These are phyloP conservation scores for Leptinotarsa juncta DNA, from an alignment of 2,888 invertebrate genomes.

Conservation along the genomic window DNA sequence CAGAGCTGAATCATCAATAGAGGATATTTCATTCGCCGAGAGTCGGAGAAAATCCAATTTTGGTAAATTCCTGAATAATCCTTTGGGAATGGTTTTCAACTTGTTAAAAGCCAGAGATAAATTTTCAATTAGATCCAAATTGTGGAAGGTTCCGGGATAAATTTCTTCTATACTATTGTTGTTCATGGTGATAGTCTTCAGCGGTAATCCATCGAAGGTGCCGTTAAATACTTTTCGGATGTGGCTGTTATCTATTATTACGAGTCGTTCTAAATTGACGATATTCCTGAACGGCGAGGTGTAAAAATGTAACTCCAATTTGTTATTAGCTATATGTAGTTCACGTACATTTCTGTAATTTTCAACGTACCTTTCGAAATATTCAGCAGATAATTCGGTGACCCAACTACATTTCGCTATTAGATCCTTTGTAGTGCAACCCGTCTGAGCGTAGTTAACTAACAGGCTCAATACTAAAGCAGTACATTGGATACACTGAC, in stretches of 20 bases:
- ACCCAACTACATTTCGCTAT: background rate
- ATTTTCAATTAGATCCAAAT: constrained; percentile 31
- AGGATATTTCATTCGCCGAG: constrained; percentile 38
- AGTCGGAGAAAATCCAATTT: constrained; percentile 27
- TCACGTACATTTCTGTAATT: background rate
- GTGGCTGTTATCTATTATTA: background rate
- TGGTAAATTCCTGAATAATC: constrained; percentile 36
- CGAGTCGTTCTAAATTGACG: background rate
- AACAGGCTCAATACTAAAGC: background rate
- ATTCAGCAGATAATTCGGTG: background rate
- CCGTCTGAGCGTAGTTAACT: background rate
- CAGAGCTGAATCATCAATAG: constrained; percentile 34
- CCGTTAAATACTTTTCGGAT: constrained; percentile 17
- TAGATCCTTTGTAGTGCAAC: background rate
- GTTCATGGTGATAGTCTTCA: constrained; percentile 28
- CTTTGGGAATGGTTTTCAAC: constrained; percentile 30
- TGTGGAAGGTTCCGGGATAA: constrained; percentile 32
- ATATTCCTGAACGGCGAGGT: background rate
- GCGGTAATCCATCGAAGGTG: constrained; percentile 32
- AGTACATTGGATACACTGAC: too few species aligned
- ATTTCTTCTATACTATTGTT: constrained; percentile 33
- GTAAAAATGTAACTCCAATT: background rate
- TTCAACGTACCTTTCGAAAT: background rate
- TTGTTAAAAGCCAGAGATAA: constrained; percentile 34
- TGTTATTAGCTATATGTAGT: background rate